Base-by-base conservation (phyloP, 2,888 invertebrate genomes). In the Autographa pulchrina region DNA sequence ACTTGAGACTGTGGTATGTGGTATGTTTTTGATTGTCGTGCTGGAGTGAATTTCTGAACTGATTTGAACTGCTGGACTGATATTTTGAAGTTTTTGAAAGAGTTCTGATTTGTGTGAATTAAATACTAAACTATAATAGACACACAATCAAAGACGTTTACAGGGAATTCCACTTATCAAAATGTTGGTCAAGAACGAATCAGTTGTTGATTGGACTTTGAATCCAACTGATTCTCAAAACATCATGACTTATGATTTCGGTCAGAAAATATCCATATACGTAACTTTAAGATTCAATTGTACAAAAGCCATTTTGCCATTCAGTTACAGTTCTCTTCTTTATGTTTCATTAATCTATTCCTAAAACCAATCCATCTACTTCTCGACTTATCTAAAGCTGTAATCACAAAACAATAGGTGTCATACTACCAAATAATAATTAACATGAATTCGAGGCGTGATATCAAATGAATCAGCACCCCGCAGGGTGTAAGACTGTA, bases 401-500 rank as follows among this genome's bases (percentile, higher is more conserved):
- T 20, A 48, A 48, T 48, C 48, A 48, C 48, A 56, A 56, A 20
- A 56, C 54, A 56, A 56, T 56, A 56, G 54, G 25, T 31, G 9
- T 31, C 58, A 58, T 54, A 63, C 63, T 62, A 31, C 59, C 67
- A 56, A 72, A 65, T 78, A 72, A 66, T 84, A 79, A 84, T 84
- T 62, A 82, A 78, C 78, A 83, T 65, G 74, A 73, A 68, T 75
- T 56, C 59, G 58, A 69, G 68, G 70, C 74, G 77, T 61, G 20
- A 56, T 73, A 67, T 69, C 68, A 74, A 82, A 87, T 86, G 86
- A 88, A 89, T 88, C 86, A 82, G 76, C 38, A 62, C 72, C 74
- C 81, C 35, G 71, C 73, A 82, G 88, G 88, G 86, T 83, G 89
- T 89, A 89, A 81, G n/a, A 48, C n/a, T n/a, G 13, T 41, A 41